These are phyloP conservation scores for Numenius arquata DNA, from an alignment of 2,113 vertebrate genomes.

Conservation along the genomic window DNA sequence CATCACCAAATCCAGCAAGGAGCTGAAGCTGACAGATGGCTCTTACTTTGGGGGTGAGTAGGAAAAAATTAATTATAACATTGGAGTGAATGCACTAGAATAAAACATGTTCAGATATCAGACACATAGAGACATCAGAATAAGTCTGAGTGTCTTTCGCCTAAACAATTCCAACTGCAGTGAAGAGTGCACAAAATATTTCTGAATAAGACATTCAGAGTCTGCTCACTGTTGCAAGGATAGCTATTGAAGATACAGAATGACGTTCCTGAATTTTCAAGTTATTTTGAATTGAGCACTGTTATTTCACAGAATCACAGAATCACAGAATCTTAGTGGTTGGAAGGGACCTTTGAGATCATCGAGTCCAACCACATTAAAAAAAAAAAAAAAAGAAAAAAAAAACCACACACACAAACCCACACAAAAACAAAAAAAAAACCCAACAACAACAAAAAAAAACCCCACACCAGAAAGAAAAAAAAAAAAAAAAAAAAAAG, in stretches of 20 bases:
- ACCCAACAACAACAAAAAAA: too few relatives aligned
- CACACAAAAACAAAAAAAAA: too few relatives aligned
- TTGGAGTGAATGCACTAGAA: neutral
- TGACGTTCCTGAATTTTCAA: neutral
- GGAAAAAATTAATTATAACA: neutral
- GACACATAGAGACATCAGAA: neutral
- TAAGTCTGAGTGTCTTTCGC: neutral
- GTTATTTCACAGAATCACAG: too few relatives aligned
- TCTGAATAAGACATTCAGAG: neutral
- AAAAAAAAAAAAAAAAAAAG: too few relatives aligned
- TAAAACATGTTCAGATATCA: neutral
- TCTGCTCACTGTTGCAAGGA: neutral
- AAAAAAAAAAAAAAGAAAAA: too few relatives aligned
- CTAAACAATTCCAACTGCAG: neutral
- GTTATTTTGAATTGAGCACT: neutral
- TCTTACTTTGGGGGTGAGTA: constrained; percentile 97
- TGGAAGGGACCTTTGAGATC: too few relatives aligned
- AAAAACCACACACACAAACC: too few relatives aligned
- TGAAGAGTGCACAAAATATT: neutral
- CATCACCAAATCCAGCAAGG: constrained; percentile 96
- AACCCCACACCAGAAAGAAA: too few relatives aligned
- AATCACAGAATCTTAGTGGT: too few relatives aligned
- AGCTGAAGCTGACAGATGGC: constrained; percentile 96
- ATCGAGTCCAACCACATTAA: too few relatives aligned
- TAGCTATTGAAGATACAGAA: neutral